Percentiles rank a stretch among this genome's conserved stretches.
These are phyloP conservation scores for Pseudorasbora parva DNA, from an alignment of 2,113 vertebrate genomes.

Conservation along the genomic window DNA sequence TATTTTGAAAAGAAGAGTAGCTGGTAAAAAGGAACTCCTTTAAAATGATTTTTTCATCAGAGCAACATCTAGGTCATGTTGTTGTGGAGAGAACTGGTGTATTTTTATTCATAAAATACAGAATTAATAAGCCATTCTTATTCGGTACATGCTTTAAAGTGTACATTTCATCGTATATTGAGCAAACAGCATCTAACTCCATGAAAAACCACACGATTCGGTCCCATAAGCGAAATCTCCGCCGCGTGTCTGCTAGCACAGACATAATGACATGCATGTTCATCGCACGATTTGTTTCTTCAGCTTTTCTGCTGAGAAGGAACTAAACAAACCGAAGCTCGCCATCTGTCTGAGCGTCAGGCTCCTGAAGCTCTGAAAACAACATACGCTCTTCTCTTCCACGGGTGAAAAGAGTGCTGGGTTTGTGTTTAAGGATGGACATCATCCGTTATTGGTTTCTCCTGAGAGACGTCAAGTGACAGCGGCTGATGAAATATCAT, in stretches of 20 bases:
- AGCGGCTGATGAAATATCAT: conserved; percentile 48
- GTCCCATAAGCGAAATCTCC: conserved; percentile 11
- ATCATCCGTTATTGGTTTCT: conserved; percentile 38
- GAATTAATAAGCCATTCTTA: background rate
- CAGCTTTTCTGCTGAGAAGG: conserved; percentile 44
- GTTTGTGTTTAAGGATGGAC: conserved; percentile 43
- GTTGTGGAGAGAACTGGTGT: background rate
- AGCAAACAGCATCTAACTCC: background rate
- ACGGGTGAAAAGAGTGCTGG: conserved; percentile 38
- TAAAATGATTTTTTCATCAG: background rate
- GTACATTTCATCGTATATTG: background rate
- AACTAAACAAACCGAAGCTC: conserved; percentile 47
- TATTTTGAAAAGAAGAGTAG: background rate
- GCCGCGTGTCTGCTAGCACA: background rate
- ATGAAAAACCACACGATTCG: conserved; percentile 21
- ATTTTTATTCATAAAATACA: background rate
- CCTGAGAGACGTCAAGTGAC: conserved; percentile 29
- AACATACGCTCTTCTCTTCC: conserved; percentile 27
- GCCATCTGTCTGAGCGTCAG: conserved; percentile 57
- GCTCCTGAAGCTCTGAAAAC: conserved; percentile 41
- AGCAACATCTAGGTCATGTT: background rate
- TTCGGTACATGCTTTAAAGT: background rate
- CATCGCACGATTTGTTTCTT: conserved; percentile 45
- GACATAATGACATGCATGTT: conserved; percentile 45
- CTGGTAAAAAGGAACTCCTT: background rate